Percentiles rank a stretch among this genome's conserved stretches.
phyloP scores from a whole-genome alignment of 2,888 invertebrate species.

The Caenorhabditis afra region DNA sequence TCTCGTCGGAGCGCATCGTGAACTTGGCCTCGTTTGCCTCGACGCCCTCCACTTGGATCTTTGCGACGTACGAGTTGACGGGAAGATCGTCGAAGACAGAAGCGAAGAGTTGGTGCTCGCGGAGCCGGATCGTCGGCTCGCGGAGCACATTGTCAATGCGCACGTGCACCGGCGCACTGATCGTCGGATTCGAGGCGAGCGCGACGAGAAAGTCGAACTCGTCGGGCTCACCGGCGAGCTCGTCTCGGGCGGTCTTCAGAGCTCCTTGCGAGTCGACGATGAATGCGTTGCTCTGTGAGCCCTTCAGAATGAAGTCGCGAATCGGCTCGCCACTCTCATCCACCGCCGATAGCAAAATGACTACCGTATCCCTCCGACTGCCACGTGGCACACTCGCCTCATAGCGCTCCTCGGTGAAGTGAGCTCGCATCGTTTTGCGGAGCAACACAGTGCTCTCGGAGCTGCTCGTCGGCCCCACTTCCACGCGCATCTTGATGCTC shows the following conservation, averaged over 20 bases:
- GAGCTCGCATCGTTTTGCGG: constrained; percentile 13
- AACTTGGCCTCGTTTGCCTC: constrained; percentile 39
- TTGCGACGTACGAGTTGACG: constrained; percentile 37
- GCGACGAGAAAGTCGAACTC: constrained; percentile 51
- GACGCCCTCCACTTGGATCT: constrained; percentile 26
- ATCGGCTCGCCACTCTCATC: constrained; percentile 17
- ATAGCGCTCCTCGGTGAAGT: constrained; percentile 36
- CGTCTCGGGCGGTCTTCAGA: constrained; percentile 9
- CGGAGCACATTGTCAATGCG: constrained; percentile 16
- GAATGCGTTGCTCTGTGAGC: constrained; percentile 40
- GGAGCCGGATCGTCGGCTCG: background rate
- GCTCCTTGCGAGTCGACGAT: constrained; percentile 35
- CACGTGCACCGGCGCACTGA: constrained; percentile 43
- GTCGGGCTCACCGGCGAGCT: no score
- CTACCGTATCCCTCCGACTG: constrained; percentile 5
- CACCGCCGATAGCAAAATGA: constrained; percentile 37
- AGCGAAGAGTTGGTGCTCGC: constrained; percentile 48
- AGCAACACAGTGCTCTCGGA: constrained; percentile 10
- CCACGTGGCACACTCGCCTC: constrained; percentile 25
- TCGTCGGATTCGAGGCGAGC: constrained; percentile 10
- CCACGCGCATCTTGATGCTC: constrained; percentile 17
- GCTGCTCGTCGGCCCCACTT: background rate
- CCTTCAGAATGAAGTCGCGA: constrained; percentile 16
- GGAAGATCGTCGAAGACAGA: constrained; percentile 51
- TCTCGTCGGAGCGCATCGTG: constrained; percentile 41